phyloP scores from a whole-genome alignment of 2,797 vertebrate species.

The Tadarida brasiliensis region DNA sequence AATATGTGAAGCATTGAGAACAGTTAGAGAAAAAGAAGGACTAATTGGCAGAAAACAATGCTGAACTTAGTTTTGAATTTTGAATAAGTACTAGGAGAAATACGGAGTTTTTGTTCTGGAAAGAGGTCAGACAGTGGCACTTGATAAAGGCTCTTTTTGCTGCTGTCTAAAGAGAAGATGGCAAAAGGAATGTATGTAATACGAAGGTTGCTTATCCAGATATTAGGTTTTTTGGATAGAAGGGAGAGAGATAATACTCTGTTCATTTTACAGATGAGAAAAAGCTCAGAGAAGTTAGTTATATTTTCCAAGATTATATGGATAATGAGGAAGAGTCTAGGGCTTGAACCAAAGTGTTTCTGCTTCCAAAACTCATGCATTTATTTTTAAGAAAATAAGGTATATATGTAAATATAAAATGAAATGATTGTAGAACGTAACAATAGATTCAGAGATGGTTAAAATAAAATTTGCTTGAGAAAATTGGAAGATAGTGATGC shows the following conservation, averaged over 20 bases:
- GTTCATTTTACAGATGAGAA: constrained; percentile 20
- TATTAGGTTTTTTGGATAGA: not conserved
- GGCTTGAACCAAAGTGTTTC: not conserved
- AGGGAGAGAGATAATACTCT: not conserved
- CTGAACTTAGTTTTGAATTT: constrained; percentile 3
- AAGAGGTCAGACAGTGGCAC: not conserved
- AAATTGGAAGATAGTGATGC: not conserved
- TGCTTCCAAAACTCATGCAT: constrained; percentile 5
- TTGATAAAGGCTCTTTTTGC: not conserved
- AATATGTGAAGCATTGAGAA: not conserved
- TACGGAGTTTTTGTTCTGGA: not conserved
- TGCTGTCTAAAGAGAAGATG: not conserved
- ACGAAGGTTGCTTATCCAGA: not conserved
- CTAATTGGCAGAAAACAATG: not conserved
- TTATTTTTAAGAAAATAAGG: not conserved
- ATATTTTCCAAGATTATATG: not conserved
- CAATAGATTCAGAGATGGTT: not conserved
- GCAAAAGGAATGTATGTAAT: not conserved
- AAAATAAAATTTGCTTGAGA: constrained; percentile 20
- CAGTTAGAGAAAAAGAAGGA: not conserved
- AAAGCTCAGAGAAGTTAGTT: not conserved
- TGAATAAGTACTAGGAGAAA: constrained; percentile 15
- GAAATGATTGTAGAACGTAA: not conserved
- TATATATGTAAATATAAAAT: not conserved
- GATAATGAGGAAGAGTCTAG: not conserved